Percentiles rank a stretch among this genome's conserved stretches.
Conservation (phyloP, 2,113 vertebrate genomes). For the Condylura cristata region DNA sequence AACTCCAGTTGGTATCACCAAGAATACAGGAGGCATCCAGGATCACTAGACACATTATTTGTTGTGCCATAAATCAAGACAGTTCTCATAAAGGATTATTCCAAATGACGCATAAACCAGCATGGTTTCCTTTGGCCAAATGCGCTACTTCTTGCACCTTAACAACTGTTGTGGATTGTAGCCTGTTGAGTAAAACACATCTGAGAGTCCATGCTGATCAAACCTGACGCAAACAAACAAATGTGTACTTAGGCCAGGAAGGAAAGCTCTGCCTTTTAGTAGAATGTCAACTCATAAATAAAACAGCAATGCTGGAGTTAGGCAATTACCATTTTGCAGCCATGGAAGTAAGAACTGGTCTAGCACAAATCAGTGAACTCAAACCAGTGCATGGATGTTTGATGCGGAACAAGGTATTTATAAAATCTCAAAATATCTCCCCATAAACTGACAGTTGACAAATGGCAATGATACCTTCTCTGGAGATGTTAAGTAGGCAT, state of each 20-base stretch:
- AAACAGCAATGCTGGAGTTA: background rate
- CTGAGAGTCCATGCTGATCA: background rate
- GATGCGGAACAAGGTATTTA: background rate
- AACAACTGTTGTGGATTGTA: background rate
- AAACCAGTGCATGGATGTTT: background rate
- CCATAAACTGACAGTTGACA: background rate
- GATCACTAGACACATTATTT: background rate
- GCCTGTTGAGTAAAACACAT: background rate
- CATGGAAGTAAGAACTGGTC: background rate
- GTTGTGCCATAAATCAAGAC: background rate
- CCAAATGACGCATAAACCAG: background rate
- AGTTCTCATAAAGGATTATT: background rate
- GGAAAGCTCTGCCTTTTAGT: background rate
- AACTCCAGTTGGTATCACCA: background rate
- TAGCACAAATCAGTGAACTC: background rate
- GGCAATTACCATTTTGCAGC: background rate
- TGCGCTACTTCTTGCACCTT: background rate
- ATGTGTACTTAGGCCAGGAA: background rate
- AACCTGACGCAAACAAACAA: background rate
- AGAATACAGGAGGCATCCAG: background rate
- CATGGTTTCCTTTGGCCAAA: conserved; percentile 8
- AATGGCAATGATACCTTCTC: background rate
- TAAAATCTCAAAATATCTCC: background rate
- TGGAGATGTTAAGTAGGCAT: background rate
- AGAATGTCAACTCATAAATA: background rate